Evolutionary conservation across 2,888 invertebrate species (phyloP).

Genomic region (Caenorhabditis sulstoni): DNA sequence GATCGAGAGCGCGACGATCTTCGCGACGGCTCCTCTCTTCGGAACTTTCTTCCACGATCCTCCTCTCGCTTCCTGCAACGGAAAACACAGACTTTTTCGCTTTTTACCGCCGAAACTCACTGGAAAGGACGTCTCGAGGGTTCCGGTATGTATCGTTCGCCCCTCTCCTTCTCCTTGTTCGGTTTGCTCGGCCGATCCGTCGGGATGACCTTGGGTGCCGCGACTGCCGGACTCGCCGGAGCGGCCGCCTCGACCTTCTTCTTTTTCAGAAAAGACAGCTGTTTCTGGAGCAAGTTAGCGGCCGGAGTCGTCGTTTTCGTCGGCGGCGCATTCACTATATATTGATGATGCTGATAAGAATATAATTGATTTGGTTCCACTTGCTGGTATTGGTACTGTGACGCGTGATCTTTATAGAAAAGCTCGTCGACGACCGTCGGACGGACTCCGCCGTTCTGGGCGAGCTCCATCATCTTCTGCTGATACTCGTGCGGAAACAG

Average conservation of each 20-base stretch:
- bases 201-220: constrained; percentile 12
- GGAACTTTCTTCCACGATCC: not conserved
- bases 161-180: constrained; percentile 49
- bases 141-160: constrained; percentile 51
- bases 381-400: constrained; percentile 14
- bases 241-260: constrained; percentile 14
- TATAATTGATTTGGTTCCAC: not conserved
- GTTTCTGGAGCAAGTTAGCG: constrained; percentile 17
- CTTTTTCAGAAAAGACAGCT: constrained; percentile 30
- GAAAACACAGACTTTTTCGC: not conserved
- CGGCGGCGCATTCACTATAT: not conserved
- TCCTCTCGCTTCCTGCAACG: not conserved
- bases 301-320: constrained; percentile 3
- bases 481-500: constrained; percentile 46
- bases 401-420: constrained; percentile 34
- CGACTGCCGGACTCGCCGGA: not conserved
- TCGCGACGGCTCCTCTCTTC: not conserved
- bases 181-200: constrained; percentile 33
- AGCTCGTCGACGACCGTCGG: constrained; percentile 25
- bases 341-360: not conserved
- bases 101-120: not conserved
- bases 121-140: constrained; percentile 15
- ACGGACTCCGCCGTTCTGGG: constrained; percentile 7
- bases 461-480: constrained; percentile 45
- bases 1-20: constrained; percentile 14